These are phyloP conservation scores for Leucoraja ocellata DNA, from an alignment of 2,797 vertebrate genomes.

Conservation along the genomic window DNA sequence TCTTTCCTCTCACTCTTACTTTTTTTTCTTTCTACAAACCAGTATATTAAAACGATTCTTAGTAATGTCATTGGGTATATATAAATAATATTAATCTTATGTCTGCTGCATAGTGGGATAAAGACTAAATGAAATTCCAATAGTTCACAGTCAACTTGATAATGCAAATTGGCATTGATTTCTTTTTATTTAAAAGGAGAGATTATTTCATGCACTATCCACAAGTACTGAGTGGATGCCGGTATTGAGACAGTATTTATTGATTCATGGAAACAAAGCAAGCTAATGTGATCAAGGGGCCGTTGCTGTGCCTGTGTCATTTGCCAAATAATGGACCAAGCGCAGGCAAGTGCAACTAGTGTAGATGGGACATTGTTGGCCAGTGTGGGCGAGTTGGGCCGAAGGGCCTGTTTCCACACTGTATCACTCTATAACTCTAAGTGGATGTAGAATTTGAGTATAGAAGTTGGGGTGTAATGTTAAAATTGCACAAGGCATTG, in stretches of 20 bases:
- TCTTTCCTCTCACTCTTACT: neutral
- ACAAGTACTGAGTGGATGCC: conserved; percentile 40
- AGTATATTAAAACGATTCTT: neutral
- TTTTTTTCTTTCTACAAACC: neutral
- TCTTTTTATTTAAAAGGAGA: conserved; percentile 40
- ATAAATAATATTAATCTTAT: neutral
- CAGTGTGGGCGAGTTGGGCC: too few species aligned
- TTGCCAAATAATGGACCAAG: conserved; percentile 27
- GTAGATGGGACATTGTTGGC: too few species aligned
- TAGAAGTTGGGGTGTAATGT: too few species aligned
- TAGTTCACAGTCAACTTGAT: conserved; percentile 39
- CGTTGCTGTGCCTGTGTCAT: conserved; percentile 26
- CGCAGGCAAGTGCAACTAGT: too few species aligned
- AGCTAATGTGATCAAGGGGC: conserved; percentile 43
- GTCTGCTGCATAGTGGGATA: neutral
- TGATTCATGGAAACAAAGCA: conserved; percentile 43
- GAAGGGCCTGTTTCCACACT: too few species aligned
- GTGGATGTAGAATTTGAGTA: too few species aligned
- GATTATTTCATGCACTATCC: conserved; percentile 41
- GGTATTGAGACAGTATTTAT: conserved; percentile 45
- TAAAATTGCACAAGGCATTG: too few species aligned
- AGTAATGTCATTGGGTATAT: neutral
- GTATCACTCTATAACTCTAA: too few species aligned
- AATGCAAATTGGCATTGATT: conserved; percentile 43
- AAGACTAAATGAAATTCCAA: conserved; percentile 38